These are phyloP conservation scores for Musca vetustissima DNA, from an alignment of 1,140 invertebrate species.

Conservation along the genomic window DNA sequence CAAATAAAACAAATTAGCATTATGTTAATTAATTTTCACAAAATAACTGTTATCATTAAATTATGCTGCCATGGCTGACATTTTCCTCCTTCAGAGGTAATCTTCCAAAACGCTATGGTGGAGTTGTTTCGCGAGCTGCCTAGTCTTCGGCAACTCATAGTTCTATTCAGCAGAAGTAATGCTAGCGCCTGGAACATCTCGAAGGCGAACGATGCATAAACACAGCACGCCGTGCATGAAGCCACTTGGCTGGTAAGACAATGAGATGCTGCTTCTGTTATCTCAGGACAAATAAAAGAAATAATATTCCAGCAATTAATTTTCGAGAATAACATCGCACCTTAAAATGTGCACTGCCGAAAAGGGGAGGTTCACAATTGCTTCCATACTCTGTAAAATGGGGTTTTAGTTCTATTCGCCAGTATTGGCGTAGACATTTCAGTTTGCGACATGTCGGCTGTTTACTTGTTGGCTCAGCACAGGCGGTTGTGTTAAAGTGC, in stretches of 20 bases:
- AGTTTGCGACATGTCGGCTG: too few relatives aligned
- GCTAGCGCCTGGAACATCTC: background rate
- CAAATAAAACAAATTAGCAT: slow-evolving; percentile 24
- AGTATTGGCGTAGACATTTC: too few relatives aligned
- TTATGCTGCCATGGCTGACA: slow-evolving; percentile 1
- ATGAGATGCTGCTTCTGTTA: background rate
- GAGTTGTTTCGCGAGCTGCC: too few relatives aligned
- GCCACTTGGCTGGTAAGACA: too few relatives aligned
- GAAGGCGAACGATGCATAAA: background rate
- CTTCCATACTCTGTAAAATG: too few relatives aligned
- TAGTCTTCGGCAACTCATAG: too few relatives aligned
- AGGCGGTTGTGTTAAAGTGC: too few relatives aligned
- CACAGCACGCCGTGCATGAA: background rate
- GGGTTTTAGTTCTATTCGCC: too few relatives aligned
- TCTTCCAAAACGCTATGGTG: too few relatives aligned
- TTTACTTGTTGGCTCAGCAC: too few relatives aligned
- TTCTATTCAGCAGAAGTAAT: too few relatives aligned
- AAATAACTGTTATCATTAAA: slow-evolving; percentile 24
- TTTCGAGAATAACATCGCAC: slow-evolving; percentile 6
- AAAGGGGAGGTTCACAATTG: too few relatives aligned
- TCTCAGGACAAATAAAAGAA: slow-evolving; percentile 1
- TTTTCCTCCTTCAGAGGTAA: background rate
- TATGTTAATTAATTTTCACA: slow-evolving; percentile 25
- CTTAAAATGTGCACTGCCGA: background rate
- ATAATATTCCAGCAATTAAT: slow-evolving; percentile 22